A percentile compares a stretch with the other conserved stretches of the same genome.
These are phyloP conservation scores for Luperina nickerlii DNA, from an alignment of 2,888 invertebrate genomes.

Conservation along the genomic window DNA sequence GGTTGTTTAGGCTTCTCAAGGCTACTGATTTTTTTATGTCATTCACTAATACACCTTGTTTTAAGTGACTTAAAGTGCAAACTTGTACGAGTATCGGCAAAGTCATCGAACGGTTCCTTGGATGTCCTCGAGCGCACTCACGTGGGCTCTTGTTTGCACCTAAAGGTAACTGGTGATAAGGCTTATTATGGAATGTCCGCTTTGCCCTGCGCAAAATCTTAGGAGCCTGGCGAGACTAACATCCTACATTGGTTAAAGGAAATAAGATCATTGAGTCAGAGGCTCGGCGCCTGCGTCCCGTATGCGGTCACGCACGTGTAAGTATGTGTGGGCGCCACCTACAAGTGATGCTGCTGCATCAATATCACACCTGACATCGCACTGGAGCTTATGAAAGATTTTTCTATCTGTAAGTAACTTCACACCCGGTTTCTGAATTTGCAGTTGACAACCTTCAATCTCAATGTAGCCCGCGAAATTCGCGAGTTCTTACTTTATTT, in stretches of 20 bases:
- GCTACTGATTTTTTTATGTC: background rate
- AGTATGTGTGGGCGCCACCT: constrained; percentile 18
- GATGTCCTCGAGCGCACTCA: background rate
- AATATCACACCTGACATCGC: constrained; percentile 23
- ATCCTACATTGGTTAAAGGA: background rate
- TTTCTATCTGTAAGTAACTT: background rate
- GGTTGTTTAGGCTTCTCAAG: background rate
- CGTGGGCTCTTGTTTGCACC: background rate
- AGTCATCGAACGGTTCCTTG: background rate
- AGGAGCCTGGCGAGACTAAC: constrained; percentile 9
- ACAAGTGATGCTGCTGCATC: constrained; percentile 36
- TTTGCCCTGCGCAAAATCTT: background rate
- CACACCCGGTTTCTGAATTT: background rate
- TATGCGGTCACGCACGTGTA: constrained; percentile 51
- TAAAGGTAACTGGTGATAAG: background rate
- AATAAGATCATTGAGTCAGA: constrained; percentile 44
- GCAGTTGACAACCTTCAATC: background rate
- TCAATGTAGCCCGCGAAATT: background rate
- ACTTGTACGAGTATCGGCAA: background rate
- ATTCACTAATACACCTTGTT: background rate
- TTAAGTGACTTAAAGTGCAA: background rate
- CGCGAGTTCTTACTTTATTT: background rate
- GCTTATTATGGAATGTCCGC: background rate
- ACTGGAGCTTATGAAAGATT: background rate
- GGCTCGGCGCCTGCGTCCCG: constrained; percentile 33